Evolutionary conservation across 2,113 vertebrate species (phyloP), one percentile per base, ranked within the genome.

Genomic region (Oxygymnocypris stewartii): DNA sequence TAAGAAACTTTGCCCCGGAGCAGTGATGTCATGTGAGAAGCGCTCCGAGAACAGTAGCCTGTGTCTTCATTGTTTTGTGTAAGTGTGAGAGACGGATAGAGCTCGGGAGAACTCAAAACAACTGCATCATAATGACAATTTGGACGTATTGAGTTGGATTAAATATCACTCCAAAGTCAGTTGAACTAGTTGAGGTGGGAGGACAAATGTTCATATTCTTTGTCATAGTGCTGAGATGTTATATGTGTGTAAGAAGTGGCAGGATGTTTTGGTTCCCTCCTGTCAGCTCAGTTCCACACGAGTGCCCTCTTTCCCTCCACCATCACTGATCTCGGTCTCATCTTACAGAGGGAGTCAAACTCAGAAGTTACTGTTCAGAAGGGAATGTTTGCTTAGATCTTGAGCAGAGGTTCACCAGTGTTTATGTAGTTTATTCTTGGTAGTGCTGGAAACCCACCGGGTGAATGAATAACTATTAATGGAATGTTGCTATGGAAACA

Each of bases 1-100:
- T 49, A 54, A 81, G 65, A 61, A 84, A 65, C 59, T 13, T 85
- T 85, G 84, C 57, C 54, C 78, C 12, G 2, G 12, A 49, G 25
- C 78, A 69, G 1, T 90, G 89, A 91, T 88, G 89, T 91, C 91
- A 91, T 89, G 83, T 87, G 83, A 89, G 86, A 59, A 78, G 51
- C 47, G 49, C 76, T 82, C n/a, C 13, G 79, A 79, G 10, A 88
- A 59, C 63, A 25, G 25, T 73, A 67, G 16, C 84, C 54, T 75
- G 31, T 65, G 49, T 85, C 35, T 31, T 61, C 77, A 69, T 90
- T 87, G 90, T 88, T 79, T 89, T 78, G 74, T 74, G 31, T 28
- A 54, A 31, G 78, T 6, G 1, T 84, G 86, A 86, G 69, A 84
- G 69, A 84, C n/a, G 3, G 73, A 67, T 61, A 51, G 77, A 79